Conservation (phyloP, 2,113 vertebrate genomes). For the Microcebus lehilahytsara region DNA sequence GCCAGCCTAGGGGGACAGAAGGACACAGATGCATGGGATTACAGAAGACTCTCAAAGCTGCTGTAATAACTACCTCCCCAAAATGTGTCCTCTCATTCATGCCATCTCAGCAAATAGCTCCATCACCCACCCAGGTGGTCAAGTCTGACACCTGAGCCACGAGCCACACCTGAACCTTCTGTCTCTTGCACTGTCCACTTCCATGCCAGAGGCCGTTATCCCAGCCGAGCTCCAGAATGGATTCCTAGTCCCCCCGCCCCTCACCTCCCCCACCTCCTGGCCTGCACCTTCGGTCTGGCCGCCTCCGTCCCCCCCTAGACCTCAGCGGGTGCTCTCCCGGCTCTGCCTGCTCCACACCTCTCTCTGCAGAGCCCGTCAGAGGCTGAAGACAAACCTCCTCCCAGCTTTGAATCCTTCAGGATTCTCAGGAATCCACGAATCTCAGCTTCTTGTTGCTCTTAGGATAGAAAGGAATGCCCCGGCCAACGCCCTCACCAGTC, state of each 20-base stretch:
- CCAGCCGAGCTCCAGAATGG: neutral
- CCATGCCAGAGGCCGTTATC: too few relatives aligned
- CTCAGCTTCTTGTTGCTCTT: neutral
- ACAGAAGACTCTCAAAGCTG: rapidly evolving
- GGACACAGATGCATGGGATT: neutral
- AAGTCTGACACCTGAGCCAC: neutral
- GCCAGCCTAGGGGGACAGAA: neutral
- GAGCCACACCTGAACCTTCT: too few relatives aligned
- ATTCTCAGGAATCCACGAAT: too few relatives aligned
- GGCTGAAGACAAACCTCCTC: too few relatives aligned
- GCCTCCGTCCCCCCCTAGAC: neutral
- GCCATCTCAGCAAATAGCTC: neutral
- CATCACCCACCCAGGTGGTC: neutral
- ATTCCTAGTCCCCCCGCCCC: neutral
- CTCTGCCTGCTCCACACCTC: too few relatives aligned
- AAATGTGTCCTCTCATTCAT: rapidly evolving
- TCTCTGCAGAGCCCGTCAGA: neutral
- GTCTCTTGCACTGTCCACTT: neutral
- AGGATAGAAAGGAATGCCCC: neutral
- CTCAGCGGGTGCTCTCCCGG: rapidly evolving
- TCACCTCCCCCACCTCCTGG: rapidly evolving
- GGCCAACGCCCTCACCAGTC: neutral
- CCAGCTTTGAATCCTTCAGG: neutral
- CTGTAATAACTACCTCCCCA: neutral
- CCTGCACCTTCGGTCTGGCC: neutral